Percentiles rank a stretch among this genome's conserved stretches.
Conservation (phyloP, 2,797 vertebrate genomes). For the Spheniscus humboldti region DNA sequence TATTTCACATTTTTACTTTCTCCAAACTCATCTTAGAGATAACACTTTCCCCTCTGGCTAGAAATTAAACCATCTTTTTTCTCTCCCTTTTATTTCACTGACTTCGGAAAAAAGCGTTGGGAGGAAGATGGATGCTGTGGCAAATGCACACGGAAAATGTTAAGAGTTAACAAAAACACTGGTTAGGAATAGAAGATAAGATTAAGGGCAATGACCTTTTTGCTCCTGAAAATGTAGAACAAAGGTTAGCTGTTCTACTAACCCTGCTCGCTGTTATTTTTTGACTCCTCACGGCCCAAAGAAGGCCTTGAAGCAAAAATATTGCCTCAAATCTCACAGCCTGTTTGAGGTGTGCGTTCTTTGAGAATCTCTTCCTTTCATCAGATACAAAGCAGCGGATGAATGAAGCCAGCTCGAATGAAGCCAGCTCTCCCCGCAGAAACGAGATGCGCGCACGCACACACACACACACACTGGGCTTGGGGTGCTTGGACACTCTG, state of each 20-base stretch:
- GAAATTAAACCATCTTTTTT: neutral
- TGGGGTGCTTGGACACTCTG: neutral
- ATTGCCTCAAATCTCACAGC: slow-evolving; percentile 42
- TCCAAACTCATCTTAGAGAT: neutral
- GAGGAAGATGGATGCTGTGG: neutral
- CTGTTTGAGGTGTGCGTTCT: slow-evolving; percentile 18
- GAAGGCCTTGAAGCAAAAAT: slow-evolving; percentile 63
- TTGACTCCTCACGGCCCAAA: neutral
- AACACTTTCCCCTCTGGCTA: neutral
- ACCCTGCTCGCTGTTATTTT: neutral
- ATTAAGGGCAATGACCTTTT: slow-evolving; percentile 51
- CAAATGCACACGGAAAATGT: neutral
- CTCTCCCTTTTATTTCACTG: neutral
- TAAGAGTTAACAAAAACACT: slow-evolving; percentile 42
- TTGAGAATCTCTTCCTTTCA: slow-evolving; percentile 49
- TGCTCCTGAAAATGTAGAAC: slow-evolving; percentile 53
- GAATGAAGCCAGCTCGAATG: slow-evolving; percentile 40
- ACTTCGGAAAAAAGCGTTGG: neutral
- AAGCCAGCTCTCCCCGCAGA: slow-evolving; percentile 23
- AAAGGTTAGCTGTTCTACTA: slow-evolving; percentile 60
- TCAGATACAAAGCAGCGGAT: slow-evolving; percentile 47
- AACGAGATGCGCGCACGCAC: neutral
- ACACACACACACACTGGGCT: neutral
- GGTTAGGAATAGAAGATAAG: slow-evolving; percentile 27
- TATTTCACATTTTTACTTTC: neutral